Conservation (phyloP, 2,113 vertebrate genomes). For the Engystomops pustulosus region DNA sequence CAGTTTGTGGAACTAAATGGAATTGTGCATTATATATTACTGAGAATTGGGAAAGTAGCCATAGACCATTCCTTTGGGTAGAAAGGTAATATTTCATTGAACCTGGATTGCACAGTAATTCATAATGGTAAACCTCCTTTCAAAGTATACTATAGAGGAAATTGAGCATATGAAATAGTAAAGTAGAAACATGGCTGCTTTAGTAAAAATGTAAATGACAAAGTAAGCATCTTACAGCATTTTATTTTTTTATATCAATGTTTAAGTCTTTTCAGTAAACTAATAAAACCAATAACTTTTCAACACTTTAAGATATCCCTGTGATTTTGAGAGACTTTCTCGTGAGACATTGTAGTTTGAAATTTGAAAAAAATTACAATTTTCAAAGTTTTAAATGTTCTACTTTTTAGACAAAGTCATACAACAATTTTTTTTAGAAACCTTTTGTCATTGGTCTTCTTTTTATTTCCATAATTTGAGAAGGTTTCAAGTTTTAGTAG, state of each 20-base stretch:
- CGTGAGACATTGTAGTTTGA: too few relatives aligned
- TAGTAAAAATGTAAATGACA: neutral
- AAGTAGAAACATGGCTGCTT: neutral
- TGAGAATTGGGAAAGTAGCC: slow-evolving; percentile 46
- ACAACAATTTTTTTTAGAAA: too few relatives aligned
- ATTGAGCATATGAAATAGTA: neutral
- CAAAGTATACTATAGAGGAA: neutral
- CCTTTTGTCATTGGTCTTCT: too few relatives aligned
- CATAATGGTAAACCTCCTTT: slow-evolving; percentile 4
- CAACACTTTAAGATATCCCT: too few relatives aligned
- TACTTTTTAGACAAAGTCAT: too few relatives aligned
- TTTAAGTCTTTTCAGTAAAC: neutral
- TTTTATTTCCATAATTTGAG: too few relatives aligned
- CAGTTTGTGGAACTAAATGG: slow-evolving; percentile 34
- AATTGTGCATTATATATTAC: slow-evolving; percentile 54
- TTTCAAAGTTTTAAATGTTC: too few relatives aligned
- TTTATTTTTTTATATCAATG: neutral
- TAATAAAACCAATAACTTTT: neutral
- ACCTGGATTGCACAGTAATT: neutral
- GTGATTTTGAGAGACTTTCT: too few relatives aligned
- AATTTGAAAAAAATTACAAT: too few relatives aligned
- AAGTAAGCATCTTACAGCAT: too few relatives aligned
- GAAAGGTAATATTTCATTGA: slow-evolving; percentile 39
- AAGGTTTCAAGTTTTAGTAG: too few relatives aligned
- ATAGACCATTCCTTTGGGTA: slow-evolving; percentile 36